Percentiles rank a stretch among this genome's conserved stretches.
These are phyloP conservation scores for Hermetia illucens DNA, from an alignment of 1,140 invertebrate species.

Conservation along the genomic window DNA sequence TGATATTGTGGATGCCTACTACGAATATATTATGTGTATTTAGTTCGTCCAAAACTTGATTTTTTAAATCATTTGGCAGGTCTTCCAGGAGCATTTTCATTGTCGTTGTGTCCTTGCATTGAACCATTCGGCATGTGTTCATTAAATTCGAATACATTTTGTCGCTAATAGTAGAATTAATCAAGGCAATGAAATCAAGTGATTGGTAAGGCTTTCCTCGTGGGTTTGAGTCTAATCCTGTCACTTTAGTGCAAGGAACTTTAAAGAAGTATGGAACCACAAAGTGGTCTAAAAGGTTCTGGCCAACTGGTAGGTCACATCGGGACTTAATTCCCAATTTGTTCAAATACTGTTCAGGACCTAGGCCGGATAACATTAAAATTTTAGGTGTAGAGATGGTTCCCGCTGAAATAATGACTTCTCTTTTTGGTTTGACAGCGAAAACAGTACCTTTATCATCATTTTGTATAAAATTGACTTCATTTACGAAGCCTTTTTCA, in stretches of 20 bases:
- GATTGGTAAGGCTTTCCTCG: conserved; percentile 19
- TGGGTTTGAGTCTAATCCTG: too few species aligned
- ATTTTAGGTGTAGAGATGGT: conserved; percentile 43
- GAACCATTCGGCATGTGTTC: background rate
- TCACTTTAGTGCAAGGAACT: conserved; percentile 23
- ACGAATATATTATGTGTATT: conserved; percentile 11
- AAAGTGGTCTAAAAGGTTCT: conserved; percentile 52
- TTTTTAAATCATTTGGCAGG: background rate
- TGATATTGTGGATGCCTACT: conserved; percentile 16
- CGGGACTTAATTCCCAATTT: conserved; percentile 38
- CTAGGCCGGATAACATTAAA: conserved; percentile 58
- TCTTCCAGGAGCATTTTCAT: background rate
- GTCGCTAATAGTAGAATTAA: too few species aligned
- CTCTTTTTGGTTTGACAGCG: conserved; percentile 38
- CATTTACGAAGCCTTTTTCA: conserved; percentile 7
- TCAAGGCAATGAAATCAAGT: conserved; percentile 30
- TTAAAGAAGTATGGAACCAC: conserved; percentile 24
- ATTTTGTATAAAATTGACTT: conserved; percentile 14
- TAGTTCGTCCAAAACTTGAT: background rate
- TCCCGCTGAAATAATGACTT: conserved; percentile 50
- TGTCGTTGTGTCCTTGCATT: background rate
- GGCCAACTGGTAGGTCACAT: conserved; percentile 43
- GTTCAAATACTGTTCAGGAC: conserved; percentile 48
- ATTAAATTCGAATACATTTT: conserved; percentile 25
- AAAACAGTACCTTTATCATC: conserved; percentile 29